These are phyloP conservation scores for Myathropa florea DNA, from an alignment of 2,888 invertebrate genomes.

Conservation along the genomic window DNA sequence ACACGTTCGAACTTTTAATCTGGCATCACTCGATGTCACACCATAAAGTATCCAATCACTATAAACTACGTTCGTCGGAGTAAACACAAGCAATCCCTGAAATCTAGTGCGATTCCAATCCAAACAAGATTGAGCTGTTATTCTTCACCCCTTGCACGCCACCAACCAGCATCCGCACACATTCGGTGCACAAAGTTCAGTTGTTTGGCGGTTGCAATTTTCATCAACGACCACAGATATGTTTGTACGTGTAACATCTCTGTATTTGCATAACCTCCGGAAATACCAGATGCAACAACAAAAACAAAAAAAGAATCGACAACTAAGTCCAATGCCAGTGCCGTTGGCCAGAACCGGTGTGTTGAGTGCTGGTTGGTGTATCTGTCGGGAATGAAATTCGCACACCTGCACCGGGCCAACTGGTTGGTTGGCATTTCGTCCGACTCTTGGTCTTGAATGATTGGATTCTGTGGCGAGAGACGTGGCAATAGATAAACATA, in stretches of 20 bases:
- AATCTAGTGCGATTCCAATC: constrained; percentile 56
- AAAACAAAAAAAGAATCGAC: constrained; percentile 5
- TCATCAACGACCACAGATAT: constrained; percentile 8
- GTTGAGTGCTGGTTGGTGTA: not conserved
- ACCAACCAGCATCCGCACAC: not conserved
- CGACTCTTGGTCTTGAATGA: not conserved
- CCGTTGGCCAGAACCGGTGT: constrained; percentile 51
- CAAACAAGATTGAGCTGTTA: constrained; percentile 54
- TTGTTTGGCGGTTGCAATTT: constrained; percentile 21
- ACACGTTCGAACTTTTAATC: constrained; percentile 29
- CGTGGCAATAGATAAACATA: not conserved
- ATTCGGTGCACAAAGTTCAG: constrained; percentile 14
- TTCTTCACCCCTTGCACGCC: not conserved
- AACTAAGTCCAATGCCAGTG: constrained; percentile 45
- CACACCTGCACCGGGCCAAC: constrained; percentile 66
- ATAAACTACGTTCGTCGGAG: not conserved
- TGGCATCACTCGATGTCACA: constrained; percentile 36
- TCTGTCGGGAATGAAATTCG: constrained; percentile 26
- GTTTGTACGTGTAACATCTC: constrained; percentile 6
- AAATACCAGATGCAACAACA: constrained; percentile 32
- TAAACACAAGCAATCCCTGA: constrained; percentile 37
- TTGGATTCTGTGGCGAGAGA: not conserved
- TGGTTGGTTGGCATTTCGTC: constrained; percentile 56
- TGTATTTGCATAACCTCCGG: constrained; percentile 60
- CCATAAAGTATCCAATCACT: constrained; percentile 19